phyloP scores from a whole-genome alignment of 2,797 vertebrate genomes.

The Syngnathus rostellatus region DNA sequence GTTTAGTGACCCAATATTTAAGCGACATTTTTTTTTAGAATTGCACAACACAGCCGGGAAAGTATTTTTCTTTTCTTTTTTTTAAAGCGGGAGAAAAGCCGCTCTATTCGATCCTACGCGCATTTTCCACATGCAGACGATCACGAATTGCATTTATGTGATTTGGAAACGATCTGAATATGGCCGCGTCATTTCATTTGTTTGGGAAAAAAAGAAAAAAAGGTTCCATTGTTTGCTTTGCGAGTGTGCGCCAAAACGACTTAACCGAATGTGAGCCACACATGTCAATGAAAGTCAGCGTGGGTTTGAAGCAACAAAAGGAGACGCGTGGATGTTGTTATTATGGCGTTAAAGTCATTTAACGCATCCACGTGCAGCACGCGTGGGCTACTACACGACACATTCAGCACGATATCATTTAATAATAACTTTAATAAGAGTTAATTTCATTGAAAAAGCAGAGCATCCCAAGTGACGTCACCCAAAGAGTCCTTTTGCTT shows the following conservation, averaged over 20 bases:
- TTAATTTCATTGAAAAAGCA: not conserved
- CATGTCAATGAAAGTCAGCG: not conserved
- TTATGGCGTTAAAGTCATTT: not conserved
- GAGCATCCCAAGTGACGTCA: not conserved
- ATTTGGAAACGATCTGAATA: not conserved
- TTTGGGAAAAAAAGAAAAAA: not conserved
- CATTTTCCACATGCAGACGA: not conserved
- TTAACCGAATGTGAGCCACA: not conserved
- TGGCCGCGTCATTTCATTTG: not conserved
- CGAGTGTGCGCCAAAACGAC: not conserved
- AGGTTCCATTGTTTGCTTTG: not conserved
- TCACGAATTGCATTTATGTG: not conserved
- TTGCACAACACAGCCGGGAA: not conserved
- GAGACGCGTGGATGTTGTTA: not conserved
- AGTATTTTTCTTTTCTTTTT: no score
- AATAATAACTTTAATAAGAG: not conserved
- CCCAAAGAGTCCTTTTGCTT: no score
- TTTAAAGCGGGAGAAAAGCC: not conserved
- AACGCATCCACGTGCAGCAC: not conserved
- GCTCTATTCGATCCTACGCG: not conserved
- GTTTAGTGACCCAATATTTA: not conserved
- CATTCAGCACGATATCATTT: not conserved
- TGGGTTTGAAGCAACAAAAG: not conserved
- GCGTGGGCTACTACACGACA: not conserved
- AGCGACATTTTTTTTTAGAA: not conserved